phyloP scores from a whole-genome alignment of 2,113 vertebrate species.

The Laticauda laticaudata region DNA sequence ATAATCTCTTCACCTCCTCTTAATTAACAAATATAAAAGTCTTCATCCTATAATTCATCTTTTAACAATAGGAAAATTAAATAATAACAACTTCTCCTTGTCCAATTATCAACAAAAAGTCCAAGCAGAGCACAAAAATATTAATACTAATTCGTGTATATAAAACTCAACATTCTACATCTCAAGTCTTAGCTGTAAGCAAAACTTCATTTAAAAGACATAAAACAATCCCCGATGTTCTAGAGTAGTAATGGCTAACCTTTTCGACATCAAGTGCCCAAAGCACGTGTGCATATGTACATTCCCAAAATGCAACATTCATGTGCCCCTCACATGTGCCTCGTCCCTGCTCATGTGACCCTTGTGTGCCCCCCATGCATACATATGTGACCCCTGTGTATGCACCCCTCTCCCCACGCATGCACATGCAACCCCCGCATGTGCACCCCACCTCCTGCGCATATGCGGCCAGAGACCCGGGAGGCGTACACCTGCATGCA shows the following conservation, averaged over 20 bases:
- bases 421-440: too few relatives aligned
- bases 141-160: background rate
- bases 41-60: background rate
- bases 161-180: background rate
- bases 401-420: too few relatives aligned
- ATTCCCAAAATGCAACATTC: too few relatives aligned
- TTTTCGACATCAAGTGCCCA: too few relatives aligned
- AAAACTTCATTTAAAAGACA: background rate
- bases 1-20: background rate
- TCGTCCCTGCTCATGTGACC: too few relatives aligned
- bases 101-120: background rate
- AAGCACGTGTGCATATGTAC: too few relatives aligned
- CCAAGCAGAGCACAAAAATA: background rate
- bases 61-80: background rate
- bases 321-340: too few relatives aligned
- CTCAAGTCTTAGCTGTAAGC: background rate
- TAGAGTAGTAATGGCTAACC: background rate
- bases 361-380: too few relatives aligned
- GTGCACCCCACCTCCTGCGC: too few relatives aligned
- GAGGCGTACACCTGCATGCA: too few relatives aligned
- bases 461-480: too few relatives aligned
- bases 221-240: background rate
- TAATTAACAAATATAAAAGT: background rate
- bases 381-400: too few relatives aligned
- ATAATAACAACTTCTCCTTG: background rate